phyloP scores from a whole-genome alignment of 2,797 vertebrate species.

The Lutjanus campechanus region DNA sequence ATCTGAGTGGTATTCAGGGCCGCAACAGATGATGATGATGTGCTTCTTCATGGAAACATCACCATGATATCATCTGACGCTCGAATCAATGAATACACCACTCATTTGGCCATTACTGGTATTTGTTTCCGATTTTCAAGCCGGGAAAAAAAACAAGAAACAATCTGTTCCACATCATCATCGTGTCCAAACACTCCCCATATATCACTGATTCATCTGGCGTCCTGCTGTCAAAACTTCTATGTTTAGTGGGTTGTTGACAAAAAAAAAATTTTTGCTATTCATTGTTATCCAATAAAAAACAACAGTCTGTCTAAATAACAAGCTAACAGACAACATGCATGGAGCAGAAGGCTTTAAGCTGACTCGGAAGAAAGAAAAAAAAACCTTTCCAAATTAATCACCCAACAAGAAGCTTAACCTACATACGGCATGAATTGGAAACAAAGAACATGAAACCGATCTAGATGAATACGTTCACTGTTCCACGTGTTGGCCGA shows the following conservation, averaged over 20 bases:
- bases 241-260: no score
- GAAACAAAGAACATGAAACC: conserved; percentile 55
- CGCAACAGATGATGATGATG: not conserved
- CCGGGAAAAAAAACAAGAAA: conserved; percentile 11
- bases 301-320: conserved; percentile 24
- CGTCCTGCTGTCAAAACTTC: not conserved
- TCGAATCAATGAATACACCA: not conserved
- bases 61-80: not conserved
- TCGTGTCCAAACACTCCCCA: not conserved
- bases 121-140: not conserved
- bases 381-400: conserved; percentile 61
- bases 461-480: conserved; percentile 44
- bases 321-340: conserved; percentile 14
- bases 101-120: not conserved
- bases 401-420: conserved; percentile 72
- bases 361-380: conserved; percentile 9
- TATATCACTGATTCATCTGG: not conserved
- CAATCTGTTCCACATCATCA: not conserved
- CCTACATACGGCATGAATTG: conserved; percentile 62
- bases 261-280: not conserved
- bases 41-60: not conserved
- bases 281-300: conserved; percentile 23
- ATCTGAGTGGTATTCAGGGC: not conserved
- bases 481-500: conserved; percentile 37
- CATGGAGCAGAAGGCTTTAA: conserved; percentile 29